Evolutionary conservation across 2,113 vertebrate genomes (phyloP).

Genomic region (Copsychus sechellarum): DNA sequence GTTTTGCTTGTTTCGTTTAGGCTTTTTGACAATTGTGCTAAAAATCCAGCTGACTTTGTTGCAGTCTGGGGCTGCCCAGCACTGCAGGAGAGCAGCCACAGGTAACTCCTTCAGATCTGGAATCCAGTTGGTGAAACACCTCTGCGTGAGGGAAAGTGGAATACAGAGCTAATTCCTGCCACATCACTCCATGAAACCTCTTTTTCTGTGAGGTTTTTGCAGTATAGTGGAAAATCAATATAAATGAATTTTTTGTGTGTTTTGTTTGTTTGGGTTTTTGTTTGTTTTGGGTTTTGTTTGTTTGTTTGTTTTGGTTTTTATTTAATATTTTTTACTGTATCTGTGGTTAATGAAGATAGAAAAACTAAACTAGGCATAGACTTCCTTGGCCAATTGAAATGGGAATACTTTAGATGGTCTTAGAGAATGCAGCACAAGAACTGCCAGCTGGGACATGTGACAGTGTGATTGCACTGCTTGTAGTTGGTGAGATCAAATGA

Average conservation of each 20-base stretch:
- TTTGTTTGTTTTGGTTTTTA: neutral
- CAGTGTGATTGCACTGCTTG: neutral
- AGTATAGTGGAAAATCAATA: neutral
- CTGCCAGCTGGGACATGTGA: neutral
- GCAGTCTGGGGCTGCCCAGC: neutral
- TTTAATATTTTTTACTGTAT: neutral
- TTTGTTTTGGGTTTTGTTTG: neutral
- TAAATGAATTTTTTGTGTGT: neutral
- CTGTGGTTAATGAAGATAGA: neutral
- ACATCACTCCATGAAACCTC: neutral
- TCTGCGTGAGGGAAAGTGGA: neutral
- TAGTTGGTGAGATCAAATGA: neutral
- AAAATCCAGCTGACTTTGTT: neutral
- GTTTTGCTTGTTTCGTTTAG: neutral
- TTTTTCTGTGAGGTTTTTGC: neutral
- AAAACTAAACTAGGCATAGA: neutral
- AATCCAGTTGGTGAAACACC: neutral
- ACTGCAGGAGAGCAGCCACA: neutral
- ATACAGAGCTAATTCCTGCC: neutral
- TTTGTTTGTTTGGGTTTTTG: neutral
- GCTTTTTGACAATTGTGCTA: neutral
- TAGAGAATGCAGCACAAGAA: neutral
- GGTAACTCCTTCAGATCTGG: neutral
- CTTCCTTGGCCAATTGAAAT: neutral
- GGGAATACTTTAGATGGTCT: neutral